Percentiles rank a stretch among this genome's conserved stretches.
phyloP scores from a whole-genome alignment of 2,888 invertebrate genomes.

The Cartodere bifasciata region DNA sequence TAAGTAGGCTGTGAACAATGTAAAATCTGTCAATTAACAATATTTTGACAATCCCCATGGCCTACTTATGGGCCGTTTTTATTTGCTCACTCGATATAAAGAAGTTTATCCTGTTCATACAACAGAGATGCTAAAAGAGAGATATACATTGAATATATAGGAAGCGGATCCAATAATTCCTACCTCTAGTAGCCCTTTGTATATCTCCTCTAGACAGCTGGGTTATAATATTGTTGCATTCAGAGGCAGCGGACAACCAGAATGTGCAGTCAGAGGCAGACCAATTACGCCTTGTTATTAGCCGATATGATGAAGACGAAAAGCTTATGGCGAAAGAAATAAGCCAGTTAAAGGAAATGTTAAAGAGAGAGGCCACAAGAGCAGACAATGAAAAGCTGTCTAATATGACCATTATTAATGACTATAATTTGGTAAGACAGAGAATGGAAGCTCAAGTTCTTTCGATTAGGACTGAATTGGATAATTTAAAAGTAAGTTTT shows the following conservation, averaged over 20 bases:
- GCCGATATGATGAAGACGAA: slow-evolving; percentile 55
- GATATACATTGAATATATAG: slow-evolving; percentile 10
- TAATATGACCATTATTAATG: slow-evolving; percentile 71
- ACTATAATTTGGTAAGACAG: slow-evolving; percentile 87
- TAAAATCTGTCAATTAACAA: no score
- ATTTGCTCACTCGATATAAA: no score
- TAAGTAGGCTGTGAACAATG: no score
- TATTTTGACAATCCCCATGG: no score
- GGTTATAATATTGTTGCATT: slow-evolving; percentile 36
- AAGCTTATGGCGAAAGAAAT: slow-evolving; percentile 36
- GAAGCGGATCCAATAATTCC: no score
- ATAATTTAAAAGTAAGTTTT: slow-evolving; percentile 48
- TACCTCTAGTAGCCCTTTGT: slow-evolving; percentile 19
- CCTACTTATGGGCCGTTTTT: no score
- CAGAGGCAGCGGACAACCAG: slow-evolving; percentile 47
- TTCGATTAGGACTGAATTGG: slow-evolving; percentile 46
- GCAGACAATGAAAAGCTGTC: slow-evolving; percentile 60
- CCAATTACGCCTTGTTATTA: slow-evolving; percentile 41
- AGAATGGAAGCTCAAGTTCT: slow-evolving; percentile 72
- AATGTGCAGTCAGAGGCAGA: slow-evolving; percentile 45
- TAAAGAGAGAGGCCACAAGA: slow-evolving; percentile 61
- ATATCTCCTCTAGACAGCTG: slow-evolving; percentile 32
- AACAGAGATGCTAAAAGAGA: no score
- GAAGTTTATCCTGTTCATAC: no score
- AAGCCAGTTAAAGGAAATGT: slow-evolving; percentile 57